phyloP scores from a whole-genome alignment of 2,113 vertebrate genomes.

The Poeciliopsis prolifica region DNA sequence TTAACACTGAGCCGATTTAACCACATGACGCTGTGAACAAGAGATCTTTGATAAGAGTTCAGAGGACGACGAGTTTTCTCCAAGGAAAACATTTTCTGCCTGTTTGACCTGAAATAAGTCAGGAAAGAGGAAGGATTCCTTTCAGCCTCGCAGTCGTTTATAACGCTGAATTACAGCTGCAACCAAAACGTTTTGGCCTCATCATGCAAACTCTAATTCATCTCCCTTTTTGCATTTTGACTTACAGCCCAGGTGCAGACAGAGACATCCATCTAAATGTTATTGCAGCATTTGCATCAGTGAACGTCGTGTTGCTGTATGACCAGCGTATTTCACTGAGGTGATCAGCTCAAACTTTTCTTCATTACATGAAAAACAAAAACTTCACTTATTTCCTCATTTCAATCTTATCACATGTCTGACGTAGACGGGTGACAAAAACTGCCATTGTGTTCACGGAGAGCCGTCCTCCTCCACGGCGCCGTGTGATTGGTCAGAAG shows the following conservation, averaged over 20 bases:
- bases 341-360: not conserved
- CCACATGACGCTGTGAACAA: slow-evolving; percentile 27
- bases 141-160: slow-evolving; percentile 31
- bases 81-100: slow-evolving; percentile 39
- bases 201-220: not conserved
- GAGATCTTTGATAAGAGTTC: slow-evolving; percentile 54
- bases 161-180: slow-evolving; percentile 34
- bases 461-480: too few species aligned
- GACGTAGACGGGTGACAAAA: too few species aligned
- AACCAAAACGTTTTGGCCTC: slow-evolving; percentile 29
- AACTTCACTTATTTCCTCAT: not conserved
- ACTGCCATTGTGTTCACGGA: too few species aligned
- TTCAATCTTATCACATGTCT: not conserved
- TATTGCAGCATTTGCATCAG: not conserved
- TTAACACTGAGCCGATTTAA: slow-evolving; percentile 31
- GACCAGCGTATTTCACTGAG: not conserved
- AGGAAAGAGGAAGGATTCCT: slow-evolving; percentile 46
- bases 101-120: slow-evolving; percentile 39
- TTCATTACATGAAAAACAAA: not conserved
- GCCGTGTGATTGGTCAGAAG: too few species aligned
- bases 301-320: not conserved
- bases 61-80: slow-evolving; percentile 36
- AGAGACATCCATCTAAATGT: slow-evolving; percentile 6
- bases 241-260: slow-evolving; percentile 22
- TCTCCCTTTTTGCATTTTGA: slow-evolving; percentile 20